These are phyloP conservation scores for Nyctalus aviator DNA, from an alignment of 2,797 vertebrate genomes.

Conservation along the genomic window DNA sequence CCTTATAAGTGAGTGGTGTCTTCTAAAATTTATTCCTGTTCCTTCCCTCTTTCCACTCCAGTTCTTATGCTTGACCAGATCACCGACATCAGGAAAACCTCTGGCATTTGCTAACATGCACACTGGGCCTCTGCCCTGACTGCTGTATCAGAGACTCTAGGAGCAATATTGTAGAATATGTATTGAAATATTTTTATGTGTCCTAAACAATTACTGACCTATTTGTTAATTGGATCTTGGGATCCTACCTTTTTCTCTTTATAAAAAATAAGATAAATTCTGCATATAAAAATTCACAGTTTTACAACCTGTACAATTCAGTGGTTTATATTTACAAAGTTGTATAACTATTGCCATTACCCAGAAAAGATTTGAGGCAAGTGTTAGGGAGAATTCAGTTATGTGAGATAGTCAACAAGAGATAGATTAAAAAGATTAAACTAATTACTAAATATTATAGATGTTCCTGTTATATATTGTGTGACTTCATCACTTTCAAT, in stretches of 20 bases:
- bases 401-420: not conserved
- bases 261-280: not conserved
- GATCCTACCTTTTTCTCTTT: not conserved
- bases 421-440: not conserved
- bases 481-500: not conserved
- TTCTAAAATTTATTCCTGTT: not conserved
- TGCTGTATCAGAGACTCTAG: not conserved
- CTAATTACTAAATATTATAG: not conserved
- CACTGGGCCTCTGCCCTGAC: not conserved
- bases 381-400: not conserved
- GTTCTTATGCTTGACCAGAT: not conserved
- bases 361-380: not conserved
- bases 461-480: not conserved
- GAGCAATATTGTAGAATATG: not conserved
- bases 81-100: not conserved
- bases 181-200: not conserved
- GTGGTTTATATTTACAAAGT: not conserved
- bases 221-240: not conserved
- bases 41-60: not conserved
- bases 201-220: not conserved
- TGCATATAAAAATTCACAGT: not conserved
- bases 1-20: not conserved
- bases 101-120: not conserved
- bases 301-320: not conserved
- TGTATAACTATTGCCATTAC: not conserved